A percentile compares a stretch with the other conserved stretches of the same genome.
Evolutionary conservation across 2,113 vertebrate species (phyloP).

Genomic region (Tamias sibiricus): DNA sequence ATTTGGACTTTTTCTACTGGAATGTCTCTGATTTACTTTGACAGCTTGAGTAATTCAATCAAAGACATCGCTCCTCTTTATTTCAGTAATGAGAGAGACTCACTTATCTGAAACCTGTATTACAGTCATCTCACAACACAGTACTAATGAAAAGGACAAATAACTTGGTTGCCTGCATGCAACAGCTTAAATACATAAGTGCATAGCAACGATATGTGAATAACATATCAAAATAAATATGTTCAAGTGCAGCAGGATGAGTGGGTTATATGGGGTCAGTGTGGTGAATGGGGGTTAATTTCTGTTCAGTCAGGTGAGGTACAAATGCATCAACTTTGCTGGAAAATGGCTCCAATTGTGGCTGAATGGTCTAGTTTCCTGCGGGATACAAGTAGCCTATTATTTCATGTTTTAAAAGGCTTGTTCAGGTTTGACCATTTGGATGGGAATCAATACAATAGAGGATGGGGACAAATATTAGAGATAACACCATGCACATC

Average conservation of each 20-base stretch:
- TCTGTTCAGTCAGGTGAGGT: slow-evolving; percentile 66
- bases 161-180: background rate
- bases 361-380: slow-evolving; percentile 66
- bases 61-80: background rate
- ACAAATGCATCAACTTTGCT: slow-evolving; percentile 68
- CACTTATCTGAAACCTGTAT: background rate
- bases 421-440: slow-evolving; percentile 66
- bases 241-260: slow-evolving; percentile 37
- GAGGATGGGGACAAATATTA: slow-evolving; percentile 26
- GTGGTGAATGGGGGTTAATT: slow-evolving; percentile 67
- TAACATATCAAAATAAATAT: slow-evolving; percentile 52
- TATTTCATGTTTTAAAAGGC: slow-evolving; percentile 73
- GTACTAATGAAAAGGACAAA: slow-evolving; percentile 45
- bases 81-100: slow-evolving; percentile 20
- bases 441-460: slow-evolving; percentile 61
- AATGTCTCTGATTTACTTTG: slow-evolving; percentile 18
- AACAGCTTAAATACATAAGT: slow-evolving; percentile 62
- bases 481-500: background rate
- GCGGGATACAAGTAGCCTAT: slow-evolving; percentile 59
- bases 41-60: slow-evolving; percentile 18
- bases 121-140: slow-evolving; percentile 20
- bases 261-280: slow-evolving; percentile 41
- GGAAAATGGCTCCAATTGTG: slow-evolving; percentile 74
- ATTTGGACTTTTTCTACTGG: slow-evolving; percentile 10
- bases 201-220: slow-evolving; percentile 49